Conservation (phyloP, 1,140 invertebrate genomes). For the Acromyrmex echinatior region DNA sequence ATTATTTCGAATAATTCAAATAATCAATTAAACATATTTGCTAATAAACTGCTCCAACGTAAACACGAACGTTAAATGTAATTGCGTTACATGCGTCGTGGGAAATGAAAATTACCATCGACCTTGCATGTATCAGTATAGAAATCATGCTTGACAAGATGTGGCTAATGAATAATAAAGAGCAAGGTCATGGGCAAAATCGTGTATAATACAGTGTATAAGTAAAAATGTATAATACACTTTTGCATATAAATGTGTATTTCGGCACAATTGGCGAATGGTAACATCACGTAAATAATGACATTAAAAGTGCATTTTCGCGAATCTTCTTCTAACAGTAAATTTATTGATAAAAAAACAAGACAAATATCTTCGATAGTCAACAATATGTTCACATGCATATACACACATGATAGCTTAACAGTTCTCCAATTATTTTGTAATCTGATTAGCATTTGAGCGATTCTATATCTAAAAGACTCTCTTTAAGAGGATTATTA, state of each 20-base stretch:
- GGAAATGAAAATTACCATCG: constrained; percentile 33
- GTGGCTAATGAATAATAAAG: not conserved
- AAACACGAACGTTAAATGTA: not conserved
- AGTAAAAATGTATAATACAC: not conserved
- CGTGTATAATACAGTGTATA: not conserved
- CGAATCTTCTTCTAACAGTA: not conserved
- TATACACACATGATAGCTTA: not conserved
- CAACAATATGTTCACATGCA: not conserved
- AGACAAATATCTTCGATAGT: not conserved
- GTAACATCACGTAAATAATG: not conserved
- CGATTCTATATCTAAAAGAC: not conserved
- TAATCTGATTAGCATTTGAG: not conserved
- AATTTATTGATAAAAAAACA: not conserved
- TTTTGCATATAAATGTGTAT: not conserved
- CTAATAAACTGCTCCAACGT: too few species aligned
- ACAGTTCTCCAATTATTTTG: not conserved
- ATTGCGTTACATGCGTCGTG: not conserved
- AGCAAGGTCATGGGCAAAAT: constrained; percentile 19
- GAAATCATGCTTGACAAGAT: constrained; percentile 49
- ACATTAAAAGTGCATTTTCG: not conserved
- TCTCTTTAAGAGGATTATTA: not conserved
- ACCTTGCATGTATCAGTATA: constrained; percentile 19
- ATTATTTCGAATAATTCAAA: not conserved
- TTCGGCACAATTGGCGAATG: not conserved
- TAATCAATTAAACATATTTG: not conserved